phyloP scores from a whole-genome alignment of 2,888 invertebrate genomes.

The Apocheima hispidaria region DNA sequence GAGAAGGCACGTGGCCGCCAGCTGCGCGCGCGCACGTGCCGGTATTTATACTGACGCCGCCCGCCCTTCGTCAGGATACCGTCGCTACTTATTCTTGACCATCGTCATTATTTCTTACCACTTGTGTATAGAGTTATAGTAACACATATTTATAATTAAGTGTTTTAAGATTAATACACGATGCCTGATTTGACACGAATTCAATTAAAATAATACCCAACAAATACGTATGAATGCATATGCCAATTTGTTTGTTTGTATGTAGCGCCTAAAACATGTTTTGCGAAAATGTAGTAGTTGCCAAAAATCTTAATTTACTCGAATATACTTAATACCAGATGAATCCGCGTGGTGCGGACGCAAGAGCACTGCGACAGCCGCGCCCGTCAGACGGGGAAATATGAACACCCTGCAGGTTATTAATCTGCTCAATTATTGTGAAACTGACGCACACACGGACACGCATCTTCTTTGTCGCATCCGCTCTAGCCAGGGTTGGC shows the following conservation, averaged over 20 bases:
- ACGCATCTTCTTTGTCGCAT: conserved; percentile 76
- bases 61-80: conserved; percentile 63
- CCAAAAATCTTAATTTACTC: not conserved
- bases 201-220: too few species aligned
- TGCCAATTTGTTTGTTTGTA: too few species aligned
- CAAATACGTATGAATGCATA: too few species aligned
- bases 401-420: conserved; percentile 76
- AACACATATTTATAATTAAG: too few species aligned
- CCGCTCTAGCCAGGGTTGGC: conserved; percentile 70
- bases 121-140: too few species aligned
- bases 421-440: conserved; percentile 83
- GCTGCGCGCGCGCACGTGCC: conserved; percentile 83
- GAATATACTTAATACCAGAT: not conserved
- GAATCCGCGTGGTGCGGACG: conserved; percentile 5
- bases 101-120: conserved; percentile 5
- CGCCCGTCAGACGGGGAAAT: conserved; percentile 70
- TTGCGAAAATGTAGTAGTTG: not conserved
- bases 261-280: too few species aligned
- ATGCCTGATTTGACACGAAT: too few species aligned
- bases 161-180: too few species aligned
- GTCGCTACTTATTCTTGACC: conserved; percentile 31
- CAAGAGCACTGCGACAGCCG: conserved; percentile 50
- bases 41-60: conserved; percentile 76
- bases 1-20: conserved; percentile 82
- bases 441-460: conserved; percentile 74